phyloP scores from a whole-genome alignment of 2,888 invertebrate species.

The Microctonus hyperodae region DNA sequence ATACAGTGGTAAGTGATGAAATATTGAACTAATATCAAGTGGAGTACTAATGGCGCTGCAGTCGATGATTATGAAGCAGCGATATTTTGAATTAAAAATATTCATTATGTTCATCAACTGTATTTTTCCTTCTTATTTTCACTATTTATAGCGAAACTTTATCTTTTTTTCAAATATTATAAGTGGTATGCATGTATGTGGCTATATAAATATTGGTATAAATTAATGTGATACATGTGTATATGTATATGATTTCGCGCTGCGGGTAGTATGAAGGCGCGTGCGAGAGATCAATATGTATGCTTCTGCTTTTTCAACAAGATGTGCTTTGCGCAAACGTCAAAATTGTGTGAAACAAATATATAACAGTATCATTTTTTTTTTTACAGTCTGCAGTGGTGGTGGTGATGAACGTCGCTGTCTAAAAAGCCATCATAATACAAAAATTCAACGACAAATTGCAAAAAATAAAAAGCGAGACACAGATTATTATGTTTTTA shows the following conservation, averaged over 20 bases:
- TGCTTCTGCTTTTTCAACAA: constrained; percentile 8
- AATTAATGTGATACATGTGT: no score
- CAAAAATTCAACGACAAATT: constrained; percentile 26
- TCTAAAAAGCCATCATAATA: constrained; percentile 49
- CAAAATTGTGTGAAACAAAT: constrained; percentile 38
- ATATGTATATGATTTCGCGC: not conserved
- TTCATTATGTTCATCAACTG: no score
- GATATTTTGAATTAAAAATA: no score
- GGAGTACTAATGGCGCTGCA: not conserved
- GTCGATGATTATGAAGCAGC: no score
- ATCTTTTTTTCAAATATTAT: no score
- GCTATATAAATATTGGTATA: no score
- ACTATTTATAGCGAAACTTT: not conserved
- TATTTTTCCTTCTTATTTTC: no score
- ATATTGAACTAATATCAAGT: not conserved
- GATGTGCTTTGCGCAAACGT: constrained; percentile 51
- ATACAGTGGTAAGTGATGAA: not conserved
- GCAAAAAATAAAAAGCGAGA: not conserved
- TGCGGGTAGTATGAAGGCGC: not conserved
- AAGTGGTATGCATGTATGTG: no score
- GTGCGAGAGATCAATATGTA: constrained; percentile 18
- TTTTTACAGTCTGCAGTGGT: constrained; percentile 50
- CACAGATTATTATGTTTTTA: constrained; percentile 6
- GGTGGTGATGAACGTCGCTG: constrained; percentile 40
- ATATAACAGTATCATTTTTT: constrained; percentile 43